phyloP scores from a whole-genome alignment of 2,113 vertebrate genomes.

The Petaurus breviceps region DNA sequence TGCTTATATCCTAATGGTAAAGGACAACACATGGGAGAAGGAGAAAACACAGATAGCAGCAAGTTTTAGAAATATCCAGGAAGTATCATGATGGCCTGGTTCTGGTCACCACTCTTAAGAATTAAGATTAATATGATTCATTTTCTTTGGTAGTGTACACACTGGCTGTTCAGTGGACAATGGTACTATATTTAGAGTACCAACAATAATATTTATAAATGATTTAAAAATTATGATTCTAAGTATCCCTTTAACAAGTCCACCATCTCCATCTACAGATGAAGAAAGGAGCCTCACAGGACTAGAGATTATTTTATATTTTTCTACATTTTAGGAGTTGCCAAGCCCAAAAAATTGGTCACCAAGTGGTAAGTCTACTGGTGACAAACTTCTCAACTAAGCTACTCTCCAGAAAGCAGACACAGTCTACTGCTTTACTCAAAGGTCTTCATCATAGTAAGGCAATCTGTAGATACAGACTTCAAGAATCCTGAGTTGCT shows the following conservation, averaged over 20 bases:
- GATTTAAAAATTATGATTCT: background rate
- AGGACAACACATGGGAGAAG: background rate
- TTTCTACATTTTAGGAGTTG: background rate
- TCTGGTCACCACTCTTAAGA: background rate
- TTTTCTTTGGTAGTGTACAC: background rate
- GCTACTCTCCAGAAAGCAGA: background rate
- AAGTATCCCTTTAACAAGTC: background rate
- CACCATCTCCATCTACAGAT: background rate
- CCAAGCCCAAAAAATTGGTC: background rate
- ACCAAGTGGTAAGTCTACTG: background rate
- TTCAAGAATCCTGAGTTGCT: background rate
- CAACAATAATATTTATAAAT: background rate
- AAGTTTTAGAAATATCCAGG: background rate
- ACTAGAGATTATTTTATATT: background rate
- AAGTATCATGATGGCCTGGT: background rate
- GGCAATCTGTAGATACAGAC: background rate
- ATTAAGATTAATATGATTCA: background rate
- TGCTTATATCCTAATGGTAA: background rate
- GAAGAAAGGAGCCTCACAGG: background rate
- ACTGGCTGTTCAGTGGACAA: background rate
- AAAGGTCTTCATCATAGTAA: background rate
- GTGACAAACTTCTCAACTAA: background rate
- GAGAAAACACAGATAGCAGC: background rate
- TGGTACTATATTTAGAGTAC: background rate
- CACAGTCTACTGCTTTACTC: background rate